Evolutionary conservation across 2,888 invertebrate genomes (phyloP), one percentile per base, ranked within the genome.

Genomic region (Salticus scenicus): DNA sequence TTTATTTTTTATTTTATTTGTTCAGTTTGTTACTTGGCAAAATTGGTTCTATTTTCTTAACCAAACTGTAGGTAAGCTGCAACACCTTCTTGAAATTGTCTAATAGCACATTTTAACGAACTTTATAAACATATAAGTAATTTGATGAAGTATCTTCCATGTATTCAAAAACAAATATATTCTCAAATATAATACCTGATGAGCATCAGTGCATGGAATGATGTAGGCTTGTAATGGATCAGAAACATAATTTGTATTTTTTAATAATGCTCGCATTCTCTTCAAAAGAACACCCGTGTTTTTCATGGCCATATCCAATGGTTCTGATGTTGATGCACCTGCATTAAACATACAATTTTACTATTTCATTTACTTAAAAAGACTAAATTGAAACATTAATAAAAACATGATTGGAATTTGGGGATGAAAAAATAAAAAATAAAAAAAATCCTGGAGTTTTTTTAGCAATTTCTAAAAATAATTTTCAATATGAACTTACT

Each of bases 161-260:
- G n/a, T n/a, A n/a, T n/a, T n/a, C n/a, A n/a, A n/a, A n/a, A n/a
- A n/a, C n/a, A n/a, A n/a, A n/a, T n/a, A n/a, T n/a, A n/a, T n/a
- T n/a, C n/a, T n/a, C n/a, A n/a, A n/a, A n/a, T n/a, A n/a, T n/a
- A 88, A 85, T 88, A 94, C 94, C 91, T 94, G 94, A 91, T 98
- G 97, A 1, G 96, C 95, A 92, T 97, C 97, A 8, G 93, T 94
- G 0, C 95, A 95, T 1, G 95, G 95, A 57, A 97, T 93, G 75
- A 98, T 95, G 90, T 97, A 96, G 0, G 97, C 97, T 30, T 95
- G 84, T 73, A 87, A 91, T 10, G 94, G 91, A 89, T 92, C 92
- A 27, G 90, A 90, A 1, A 93, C 93, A 91, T 92, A 92, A 64
- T 91, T 91, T 0, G 90, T 89, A 89, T 93, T 88, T 89, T 92